phyloP scores from a whole-genome alignment of 2,113 vertebrate species.

The Pachycephala philippinensis region DNA sequence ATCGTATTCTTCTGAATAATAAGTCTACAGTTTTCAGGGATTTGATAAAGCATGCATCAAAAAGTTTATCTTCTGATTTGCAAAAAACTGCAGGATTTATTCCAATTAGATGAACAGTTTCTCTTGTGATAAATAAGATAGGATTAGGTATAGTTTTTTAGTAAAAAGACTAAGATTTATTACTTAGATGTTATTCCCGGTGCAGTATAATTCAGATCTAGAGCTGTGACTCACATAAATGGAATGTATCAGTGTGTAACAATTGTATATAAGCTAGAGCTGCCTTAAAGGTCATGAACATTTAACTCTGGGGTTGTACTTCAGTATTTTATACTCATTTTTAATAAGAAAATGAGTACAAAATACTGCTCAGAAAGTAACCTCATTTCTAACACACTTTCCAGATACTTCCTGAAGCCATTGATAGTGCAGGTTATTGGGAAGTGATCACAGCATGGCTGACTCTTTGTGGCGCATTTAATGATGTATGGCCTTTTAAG shows the following conservation, averaged over 20 bases:
- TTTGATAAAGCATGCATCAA: neutral
- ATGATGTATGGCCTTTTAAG: neutral
- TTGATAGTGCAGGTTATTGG: neutral
- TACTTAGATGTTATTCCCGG: neutral
- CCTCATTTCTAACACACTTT: neutral
- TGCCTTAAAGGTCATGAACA: neutral
- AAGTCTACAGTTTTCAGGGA: neutral
- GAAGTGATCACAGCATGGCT: neutral
- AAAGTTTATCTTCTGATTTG: neutral
- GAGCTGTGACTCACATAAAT: neutral
- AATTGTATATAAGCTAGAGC: neutral
- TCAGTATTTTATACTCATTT: neutral
- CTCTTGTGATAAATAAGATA: neutral
- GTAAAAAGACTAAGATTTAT: neutral
- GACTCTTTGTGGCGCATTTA: neutral
- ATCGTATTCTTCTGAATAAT: neutral
- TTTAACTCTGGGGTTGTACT: neutral
- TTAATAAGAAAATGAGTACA: neutral
- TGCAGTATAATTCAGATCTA: neutral
- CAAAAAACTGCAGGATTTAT: neutral
- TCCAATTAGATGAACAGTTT: neutral
- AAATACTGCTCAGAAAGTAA: neutral
- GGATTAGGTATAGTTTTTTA: neutral
- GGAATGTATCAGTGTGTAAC: neutral
- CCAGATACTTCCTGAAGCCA: neutral